Conservation (phyloP, 2,797 vertebrate genomes). For the Darevskia mixta region DNA sequence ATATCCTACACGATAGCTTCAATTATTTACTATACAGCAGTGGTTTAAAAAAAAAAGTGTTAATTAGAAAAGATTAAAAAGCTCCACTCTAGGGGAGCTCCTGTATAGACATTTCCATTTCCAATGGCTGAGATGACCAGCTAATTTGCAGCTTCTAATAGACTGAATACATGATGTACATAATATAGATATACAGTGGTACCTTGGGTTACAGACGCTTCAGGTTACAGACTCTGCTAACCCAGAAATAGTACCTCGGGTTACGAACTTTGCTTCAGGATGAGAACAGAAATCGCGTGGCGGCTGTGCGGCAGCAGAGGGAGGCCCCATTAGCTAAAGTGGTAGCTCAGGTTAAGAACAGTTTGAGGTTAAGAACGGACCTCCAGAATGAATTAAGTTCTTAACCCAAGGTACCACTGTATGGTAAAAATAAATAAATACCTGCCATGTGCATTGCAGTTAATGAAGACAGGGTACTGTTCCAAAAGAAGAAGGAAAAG, state of each 20-base stretch:
- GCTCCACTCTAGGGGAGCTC: conserved; percentile 67
- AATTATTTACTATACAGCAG: conserved; percentile 76
- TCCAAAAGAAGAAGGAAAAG: not conserved
- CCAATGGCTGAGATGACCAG: conserved; percentile 69
- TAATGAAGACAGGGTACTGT: conserved; percentile 43
- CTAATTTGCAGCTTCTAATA: conserved; percentile 76
- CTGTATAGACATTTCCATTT: conserved; percentile 67
- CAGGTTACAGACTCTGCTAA: too few species aligned
- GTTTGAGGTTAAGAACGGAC: too few species aligned
- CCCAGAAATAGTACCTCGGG: too few species aligned
- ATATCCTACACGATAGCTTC: conserved; percentile 71
- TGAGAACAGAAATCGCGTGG: too few species aligned
- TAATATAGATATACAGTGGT: conserved; percentile 47
- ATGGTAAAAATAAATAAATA: not conserved
- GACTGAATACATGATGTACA: conserved; percentile 48
- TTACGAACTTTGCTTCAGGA: too few species aligned
- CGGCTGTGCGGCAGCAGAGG: too few species aligned
- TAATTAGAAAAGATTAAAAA: conserved; percentile 78
- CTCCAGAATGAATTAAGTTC: too few species aligned
- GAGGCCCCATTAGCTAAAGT: too few species aligned
- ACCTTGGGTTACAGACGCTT: too few species aligned
- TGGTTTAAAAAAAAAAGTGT: conserved; percentile 66
- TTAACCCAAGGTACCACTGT: too few species aligned
- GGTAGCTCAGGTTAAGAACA: too few species aligned
- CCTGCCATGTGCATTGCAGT: not conserved